Evolutionary conservation across 2,797 vertebrate genomes (phyloP).

Genomic region (Hemitrygon akajei): DNA sequence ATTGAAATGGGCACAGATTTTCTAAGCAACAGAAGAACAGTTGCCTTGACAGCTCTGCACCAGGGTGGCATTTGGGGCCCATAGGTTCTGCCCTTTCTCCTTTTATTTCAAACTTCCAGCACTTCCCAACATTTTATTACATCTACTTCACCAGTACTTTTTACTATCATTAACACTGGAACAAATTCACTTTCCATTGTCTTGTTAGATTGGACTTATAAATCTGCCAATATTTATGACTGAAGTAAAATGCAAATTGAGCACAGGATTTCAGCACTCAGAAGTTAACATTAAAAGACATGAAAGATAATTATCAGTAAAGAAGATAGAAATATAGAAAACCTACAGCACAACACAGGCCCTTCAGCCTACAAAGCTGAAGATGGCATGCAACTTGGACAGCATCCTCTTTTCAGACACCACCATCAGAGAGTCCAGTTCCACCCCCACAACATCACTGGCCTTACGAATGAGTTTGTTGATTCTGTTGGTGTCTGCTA

Average conservation of each 20-base stretch:
- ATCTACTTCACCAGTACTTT: not conserved
- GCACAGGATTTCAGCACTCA: not conserved
- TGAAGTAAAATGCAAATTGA: not conserved
- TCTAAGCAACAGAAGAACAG: not conserved
- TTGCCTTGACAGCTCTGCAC: not conserved
- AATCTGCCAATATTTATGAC: not conserved
- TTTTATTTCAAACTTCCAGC: not conserved
- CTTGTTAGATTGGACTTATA: not conserved
- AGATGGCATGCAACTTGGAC: too few relatives aligned
- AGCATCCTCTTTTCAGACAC: too few relatives aligned
- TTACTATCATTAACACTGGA: not conserved
- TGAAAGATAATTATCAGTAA: not conserved
- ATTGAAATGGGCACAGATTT: not conserved
- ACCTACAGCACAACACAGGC: too few relatives aligned
- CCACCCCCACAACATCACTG: too few relatives aligned
- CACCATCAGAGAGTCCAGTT: too few relatives aligned
- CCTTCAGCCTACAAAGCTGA: too few relatives aligned
- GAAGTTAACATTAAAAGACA: not conserved
- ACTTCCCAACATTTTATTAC: too few relatives aligned
- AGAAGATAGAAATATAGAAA: not conserved
- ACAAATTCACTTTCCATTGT: slow-evolving; percentile 9
- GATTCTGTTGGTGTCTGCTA: too few relatives aligned
- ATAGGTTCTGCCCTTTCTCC: not conserved
- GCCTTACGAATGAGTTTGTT: too few relatives aligned
- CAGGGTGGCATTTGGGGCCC: not conserved